Evolutionary conservation across 2,888 invertebrate species (phyloP), one percentile per base, ranked within the genome.

Genomic region (Catocala sponsa): DNA sequence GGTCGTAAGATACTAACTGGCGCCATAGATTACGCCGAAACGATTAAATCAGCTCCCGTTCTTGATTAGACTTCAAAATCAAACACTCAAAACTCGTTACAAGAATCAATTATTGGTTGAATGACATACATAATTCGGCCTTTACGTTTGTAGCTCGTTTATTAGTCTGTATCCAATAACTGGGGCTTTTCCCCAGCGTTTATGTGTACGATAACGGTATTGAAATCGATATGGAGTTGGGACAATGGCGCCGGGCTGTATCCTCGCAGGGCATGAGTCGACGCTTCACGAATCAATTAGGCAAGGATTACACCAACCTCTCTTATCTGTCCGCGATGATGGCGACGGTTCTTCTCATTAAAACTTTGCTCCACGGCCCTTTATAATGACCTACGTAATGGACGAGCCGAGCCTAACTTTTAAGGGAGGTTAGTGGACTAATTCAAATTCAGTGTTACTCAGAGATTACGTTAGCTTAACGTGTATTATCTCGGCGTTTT

Each of bases 231-330:
- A 74, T 68, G 56, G 63, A 57, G 50, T 55, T 52, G 51, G 62
- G 50, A 74, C 66, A 74, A 70, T 70, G 67, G 61, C 70, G 48
- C 66, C 63, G 55, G 62, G 58, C 62, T 65, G 54, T 64, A 71
- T 70, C 63, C 76, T 78, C 69, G 25, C 61, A 74, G 76, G 78
- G 70, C 71, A 72, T 81, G 83, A 84, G 72, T 84, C 81, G 78
- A 66, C 84, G 76, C 72, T 84, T 81, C 70, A 75, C 71, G 78
- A 89, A 90, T 90, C 89, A 90, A 91, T 91, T 91, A 90, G 81
- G 76, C 71, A 68, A 74, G 84, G 86, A 87, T 87, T 79, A 80
- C 78, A 63, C 59, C 60, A 76, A 68, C 70, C 62, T 61, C 76
- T 78, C 73, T 83, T 83, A 84, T 84, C 82, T 79, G 75, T 76